Base-by-base conservation (phyloP, 2,113 vertebrate genomes). In the Heterotis niloticus region DNA sequence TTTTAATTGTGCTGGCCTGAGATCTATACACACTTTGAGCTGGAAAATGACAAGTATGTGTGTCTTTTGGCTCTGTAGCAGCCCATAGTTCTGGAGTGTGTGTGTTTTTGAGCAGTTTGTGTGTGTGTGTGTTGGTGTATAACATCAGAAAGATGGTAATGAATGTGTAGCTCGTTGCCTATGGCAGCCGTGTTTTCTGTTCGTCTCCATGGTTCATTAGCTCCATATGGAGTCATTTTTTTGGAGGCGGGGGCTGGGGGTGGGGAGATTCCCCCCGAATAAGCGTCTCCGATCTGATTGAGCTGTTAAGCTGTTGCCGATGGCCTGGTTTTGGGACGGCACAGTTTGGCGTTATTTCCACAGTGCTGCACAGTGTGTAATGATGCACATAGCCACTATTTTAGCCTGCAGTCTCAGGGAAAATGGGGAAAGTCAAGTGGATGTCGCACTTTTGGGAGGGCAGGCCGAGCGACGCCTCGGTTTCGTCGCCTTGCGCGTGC, bases 161-260 rank as follows among this genome's bases (percentile, higher is more conserved):
- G 78, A 69, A 83, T 79, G 67, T 29, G 5, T 20, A 73, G 9
- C 67, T 82, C 82, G 81, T 82, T 57, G 78, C 80, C 76, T 75
- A 78, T 73, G 81, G 81, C 57, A 67, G 64, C 34, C 57, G 51
- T 56, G 76, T 65, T 64, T 75, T 79, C 82, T 81, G 79, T 86
- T 85, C 66, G 24, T 78, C n/a, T 81, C 73, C 64, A 52, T 74
- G 79, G 79, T 80, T 80, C 86, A 86, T 88, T 85, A 84, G 73
- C 75, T 70, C 81, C 82, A 87, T 89, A 87, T 89, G 86, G 83
- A 80, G 28, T 73, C 70, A 18, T 78, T 81, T 81, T 73, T 24
- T 69, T 56, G 26, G 54, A 69, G 65, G 60, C 54, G 20, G 29
- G 23, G 20, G 11, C 34, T 11, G 34, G 57, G 66, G 23, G 75